These are phyloP conservation scores for Guaruba guarouba DNA, from an alignment of 2,113 vertebrate species.

Conservation along the genomic window DNA sequence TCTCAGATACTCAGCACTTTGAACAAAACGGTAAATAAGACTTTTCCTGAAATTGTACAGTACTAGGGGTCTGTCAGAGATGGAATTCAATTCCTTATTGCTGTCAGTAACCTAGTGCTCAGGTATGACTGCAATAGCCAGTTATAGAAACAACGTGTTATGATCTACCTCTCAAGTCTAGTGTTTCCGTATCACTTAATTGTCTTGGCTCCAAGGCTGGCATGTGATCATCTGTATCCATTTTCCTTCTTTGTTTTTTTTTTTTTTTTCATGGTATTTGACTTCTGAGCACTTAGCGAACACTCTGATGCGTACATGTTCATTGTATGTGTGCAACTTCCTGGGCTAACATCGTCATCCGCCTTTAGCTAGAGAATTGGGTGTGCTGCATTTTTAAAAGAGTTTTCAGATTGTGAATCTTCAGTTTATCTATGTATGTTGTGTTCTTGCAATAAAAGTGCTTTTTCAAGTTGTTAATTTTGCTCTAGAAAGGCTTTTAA, in stretches of 20 bases:
- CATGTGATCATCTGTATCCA: fast-evolving
- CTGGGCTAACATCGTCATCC: neutral
- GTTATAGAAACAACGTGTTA: neutral
- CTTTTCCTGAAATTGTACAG: neutral
- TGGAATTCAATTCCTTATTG: neutral
- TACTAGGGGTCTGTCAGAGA: neutral
- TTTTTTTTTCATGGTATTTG: neutral
- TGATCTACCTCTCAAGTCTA: neutral
- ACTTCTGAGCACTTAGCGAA: neutral
- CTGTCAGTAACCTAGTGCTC: neutral
- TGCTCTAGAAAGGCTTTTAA: neutral
- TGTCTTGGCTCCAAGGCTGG: neutral
- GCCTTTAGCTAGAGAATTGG: neutral
- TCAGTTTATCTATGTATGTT: neutral
- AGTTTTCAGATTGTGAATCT: neutral
- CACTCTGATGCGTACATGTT: neutral
- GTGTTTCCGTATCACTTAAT: neutral
- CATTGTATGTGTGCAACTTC: neutral
- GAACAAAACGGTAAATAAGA: neutral
- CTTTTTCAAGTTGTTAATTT: neutral
- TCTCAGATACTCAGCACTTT: neutral
- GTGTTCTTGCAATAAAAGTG: neutral
- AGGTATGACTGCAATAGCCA: neutral
- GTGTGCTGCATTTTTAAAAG: neutral
- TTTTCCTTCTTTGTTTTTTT: neutral